phyloP scores from a whole-genome alignment of 2,797 vertebrate species.

The Melanotaenia parkinsoni region DNA sequence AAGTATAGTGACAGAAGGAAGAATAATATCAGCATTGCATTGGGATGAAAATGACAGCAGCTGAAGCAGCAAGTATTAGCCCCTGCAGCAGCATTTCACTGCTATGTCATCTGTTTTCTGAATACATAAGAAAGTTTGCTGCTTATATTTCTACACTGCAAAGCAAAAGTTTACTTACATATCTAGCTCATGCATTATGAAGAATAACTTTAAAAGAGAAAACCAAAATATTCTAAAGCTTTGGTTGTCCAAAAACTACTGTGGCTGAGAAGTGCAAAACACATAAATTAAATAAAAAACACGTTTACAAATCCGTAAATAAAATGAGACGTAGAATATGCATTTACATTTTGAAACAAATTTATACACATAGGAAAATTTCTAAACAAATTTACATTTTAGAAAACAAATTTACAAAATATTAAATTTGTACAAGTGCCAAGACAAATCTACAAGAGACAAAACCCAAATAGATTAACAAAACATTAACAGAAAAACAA shows the following conservation, averaged over 20 bases:
- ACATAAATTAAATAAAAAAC: too few relatives aligned
- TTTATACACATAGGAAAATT: too few relatives aligned
- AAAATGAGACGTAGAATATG: too few relatives aligned
- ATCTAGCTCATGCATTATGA: slow-evolving; percentile 15
- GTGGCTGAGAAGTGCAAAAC: too few relatives aligned
- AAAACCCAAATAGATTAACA: too few relatives aligned
- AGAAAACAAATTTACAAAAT: too few relatives aligned
- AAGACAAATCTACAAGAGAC: too few relatives aligned
- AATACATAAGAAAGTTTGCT: slow-evolving; percentile 15
- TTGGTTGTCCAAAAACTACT: neutral
- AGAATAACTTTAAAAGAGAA: neutral
- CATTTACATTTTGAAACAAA: too few relatives aligned
- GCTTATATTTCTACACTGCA: slow-evolving; percentile 9
- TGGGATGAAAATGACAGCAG: slow-evolving; percentile 36
- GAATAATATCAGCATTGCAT: neutral
- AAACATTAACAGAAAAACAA: too few relatives aligned
- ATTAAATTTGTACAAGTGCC: too few relatives aligned
- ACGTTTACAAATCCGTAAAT: too few relatives aligned
- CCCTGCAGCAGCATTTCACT: slow-evolving; percentile 10
- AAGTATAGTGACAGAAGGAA: neutral
- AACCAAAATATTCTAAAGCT: neutral
- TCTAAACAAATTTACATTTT: too few relatives aligned
- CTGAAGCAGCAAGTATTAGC: slow-evolving; percentile 25
- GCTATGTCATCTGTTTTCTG: slow-evolving; percentile 16
- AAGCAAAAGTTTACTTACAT: slow-evolving; percentile 13